Base-by-base conservation (phyloP, 2,113 vertebrate species). In the Pachypanchax playfairii region DNA sequence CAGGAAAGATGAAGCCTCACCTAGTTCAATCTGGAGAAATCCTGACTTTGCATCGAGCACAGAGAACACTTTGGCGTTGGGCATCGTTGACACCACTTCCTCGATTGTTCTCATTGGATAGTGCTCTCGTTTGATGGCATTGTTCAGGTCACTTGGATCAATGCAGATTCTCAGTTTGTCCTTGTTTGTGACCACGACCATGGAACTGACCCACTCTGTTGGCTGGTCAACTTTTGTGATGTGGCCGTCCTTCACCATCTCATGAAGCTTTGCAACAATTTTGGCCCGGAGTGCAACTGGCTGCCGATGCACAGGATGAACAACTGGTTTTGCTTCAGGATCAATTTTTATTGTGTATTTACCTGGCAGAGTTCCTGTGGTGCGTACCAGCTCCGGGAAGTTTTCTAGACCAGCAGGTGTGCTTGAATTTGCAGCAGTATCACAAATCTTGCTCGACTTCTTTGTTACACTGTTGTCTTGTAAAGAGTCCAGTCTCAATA, bases 21-120 rank as follows among this genome's bases (percentile, higher is more conserved):
- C 52, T 2, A 55, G 13, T 38, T 62, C 59, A 15, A 22, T 50
- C 3, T 50, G 48, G 1, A 62, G 33, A 28, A 50, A 62, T 10
- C 25, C 36, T 20, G 2, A 49, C 15, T 62, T 50, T n/a, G n/a
- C n/a, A n/a, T n/a, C n/a, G n/a, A n/a, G n/a, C n/a, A n/a, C n/a
- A n/a, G n/a, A n/a, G n/a, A 55, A 26, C 4, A 41, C 22, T 28
- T 55, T 55, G 5, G 35, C 52, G 26, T 13, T 6, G 6, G 53
- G 22, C 17, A 55, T n/a, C 4, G 36, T 18, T 2, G 35, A 18
- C 1, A 41, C 7, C 3, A 26, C 22, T 3, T 41, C 24, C 9
- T 55, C 22, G 1, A 41, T 41, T 15, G 17, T 41, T 35, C 14
- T 9, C 53, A 26, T 26, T 1, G 15, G 35, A 13, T 55, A 41